Evolutionary conservation across 1,140 invertebrate genomes (phyloP).

Genomic region (Microplitis demolitor): DNA sequence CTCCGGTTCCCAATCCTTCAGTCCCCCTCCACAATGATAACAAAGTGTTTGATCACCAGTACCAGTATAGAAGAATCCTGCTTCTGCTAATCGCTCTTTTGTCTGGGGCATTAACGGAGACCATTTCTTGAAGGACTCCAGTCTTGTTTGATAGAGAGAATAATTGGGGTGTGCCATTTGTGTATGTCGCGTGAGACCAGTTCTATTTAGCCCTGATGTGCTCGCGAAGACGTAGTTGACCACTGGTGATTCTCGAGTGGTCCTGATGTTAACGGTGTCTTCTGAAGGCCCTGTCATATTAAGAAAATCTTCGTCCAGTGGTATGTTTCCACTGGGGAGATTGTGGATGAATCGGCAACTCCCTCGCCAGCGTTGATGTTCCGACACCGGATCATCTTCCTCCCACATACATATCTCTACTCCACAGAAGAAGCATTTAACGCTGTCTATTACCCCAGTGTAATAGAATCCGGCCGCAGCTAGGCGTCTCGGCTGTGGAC

Average conservation of each 20-base stretch:
- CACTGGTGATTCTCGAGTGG: too few species aligned
- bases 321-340: conserved; percentile 69
- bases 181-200: conserved; percentile 46
- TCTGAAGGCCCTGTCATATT: conserved; percentile 34
- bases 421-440: conserved; percentile 85
- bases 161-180: conserved; percentile 68
- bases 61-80: conserved; percentile 91
- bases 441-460: conserved; percentile 69
- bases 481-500: conserved; percentile 65
- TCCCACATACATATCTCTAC: conserved; percentile 82
- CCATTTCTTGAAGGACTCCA: conserved; percentile 76
- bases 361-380: conserved; percentile 80
- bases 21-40: conserved; percentile 83
- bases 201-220: conserved; percentile 41
- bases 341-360: conserved; percentile 75
- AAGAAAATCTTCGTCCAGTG: conserved; percentile 54
- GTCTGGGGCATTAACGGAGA: conserved; percentile 75
- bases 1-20: conserved; percentile 84
- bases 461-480: conserved; percentile 86
- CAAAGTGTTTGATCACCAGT: conserved; percentile 83
- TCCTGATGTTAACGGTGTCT: too few species aligned
- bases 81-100: conserved; percentile 77
- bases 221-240: conserved; percentile 48
- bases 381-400: conserved; percentile 78
- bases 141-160: conserved; percentile 68